These are phyloP conservation scores for Varroa destructor DNA, from an alignment of 1,140 invertebrate species.

Conservation along the genomic window DNA sequence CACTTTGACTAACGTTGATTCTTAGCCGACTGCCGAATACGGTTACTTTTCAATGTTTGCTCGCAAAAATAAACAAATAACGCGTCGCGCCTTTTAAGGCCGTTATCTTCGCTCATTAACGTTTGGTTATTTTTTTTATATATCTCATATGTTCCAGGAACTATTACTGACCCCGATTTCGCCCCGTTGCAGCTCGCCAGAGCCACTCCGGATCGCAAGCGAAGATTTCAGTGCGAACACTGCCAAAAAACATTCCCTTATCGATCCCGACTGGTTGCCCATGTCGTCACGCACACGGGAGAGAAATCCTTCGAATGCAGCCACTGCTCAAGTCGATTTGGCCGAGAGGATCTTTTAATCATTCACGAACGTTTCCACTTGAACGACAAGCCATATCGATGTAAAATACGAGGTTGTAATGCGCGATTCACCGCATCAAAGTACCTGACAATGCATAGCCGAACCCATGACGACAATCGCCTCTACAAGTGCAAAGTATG, in stretches of 20 bases:
- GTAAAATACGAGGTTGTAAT: not conserved
- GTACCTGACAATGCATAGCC: not conserved
- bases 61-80: no score
- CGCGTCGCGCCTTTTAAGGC: no score
- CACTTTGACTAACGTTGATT: no score
- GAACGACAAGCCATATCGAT: not conserved
- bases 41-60: no score
- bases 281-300: not conserved
- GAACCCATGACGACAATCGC: not conserved
- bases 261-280: not conserved
- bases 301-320: not conserved
- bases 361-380: not conserved
- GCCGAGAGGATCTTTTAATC: not conserved
- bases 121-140: no score
- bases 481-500: not conserved
- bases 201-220: no score
- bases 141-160: no score
- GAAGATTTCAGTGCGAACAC: not conserved
- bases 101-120: no score
- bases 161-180: no score
- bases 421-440: not conserved
- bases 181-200: no score
- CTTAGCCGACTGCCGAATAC: no score
- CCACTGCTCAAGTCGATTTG: not conserved
- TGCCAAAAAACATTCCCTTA: conserved; percentile 9